These are phyloP conservation scores for Crenichthys baileyi DNA, from an alignment of 2,797 vertebrate genomes.

Conservation along the genomic window DNA sequence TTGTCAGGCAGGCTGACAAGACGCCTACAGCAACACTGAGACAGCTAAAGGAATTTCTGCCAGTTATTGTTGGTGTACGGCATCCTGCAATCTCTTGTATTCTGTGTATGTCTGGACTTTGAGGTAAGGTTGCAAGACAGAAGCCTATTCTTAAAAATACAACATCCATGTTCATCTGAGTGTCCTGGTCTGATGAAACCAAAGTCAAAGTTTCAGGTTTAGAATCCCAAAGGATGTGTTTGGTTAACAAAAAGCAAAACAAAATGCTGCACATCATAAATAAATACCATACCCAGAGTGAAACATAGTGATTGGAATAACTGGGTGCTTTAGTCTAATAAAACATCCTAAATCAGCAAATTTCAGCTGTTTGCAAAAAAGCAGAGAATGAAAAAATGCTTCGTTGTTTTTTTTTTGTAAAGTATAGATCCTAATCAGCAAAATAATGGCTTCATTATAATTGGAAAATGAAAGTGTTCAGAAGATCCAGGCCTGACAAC, in stretches of 20 bases:
- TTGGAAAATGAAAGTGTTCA: no score
- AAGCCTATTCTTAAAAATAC: neutral
- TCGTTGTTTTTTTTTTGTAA: no score
- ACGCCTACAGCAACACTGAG: neutral
- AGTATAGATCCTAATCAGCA: neutral
- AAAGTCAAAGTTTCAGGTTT: neutral
- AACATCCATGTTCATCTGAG: neutral
- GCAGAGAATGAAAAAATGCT: no score
- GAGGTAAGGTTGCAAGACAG: neutral
- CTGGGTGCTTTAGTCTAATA: neutral
- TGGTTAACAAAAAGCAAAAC: no score
- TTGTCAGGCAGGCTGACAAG: neutral
- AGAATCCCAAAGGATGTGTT: no score
- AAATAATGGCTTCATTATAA: no score
- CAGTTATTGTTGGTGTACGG: neutral
- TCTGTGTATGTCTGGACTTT: neutral
- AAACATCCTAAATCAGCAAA: neutral
- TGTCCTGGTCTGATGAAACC: neutral
- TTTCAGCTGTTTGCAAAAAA: no score
- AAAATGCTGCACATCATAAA: neutral
- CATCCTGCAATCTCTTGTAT: neutral
- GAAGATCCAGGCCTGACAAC: no score
- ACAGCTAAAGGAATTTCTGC: neutral
- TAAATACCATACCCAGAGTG: neutral
- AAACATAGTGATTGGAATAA: neutral